These are phyloP conservation scores for Pimpla rufipes DNA, from an alignment of 2,888 invertebrate genomes.

Conservation along the genomic window DNA sequence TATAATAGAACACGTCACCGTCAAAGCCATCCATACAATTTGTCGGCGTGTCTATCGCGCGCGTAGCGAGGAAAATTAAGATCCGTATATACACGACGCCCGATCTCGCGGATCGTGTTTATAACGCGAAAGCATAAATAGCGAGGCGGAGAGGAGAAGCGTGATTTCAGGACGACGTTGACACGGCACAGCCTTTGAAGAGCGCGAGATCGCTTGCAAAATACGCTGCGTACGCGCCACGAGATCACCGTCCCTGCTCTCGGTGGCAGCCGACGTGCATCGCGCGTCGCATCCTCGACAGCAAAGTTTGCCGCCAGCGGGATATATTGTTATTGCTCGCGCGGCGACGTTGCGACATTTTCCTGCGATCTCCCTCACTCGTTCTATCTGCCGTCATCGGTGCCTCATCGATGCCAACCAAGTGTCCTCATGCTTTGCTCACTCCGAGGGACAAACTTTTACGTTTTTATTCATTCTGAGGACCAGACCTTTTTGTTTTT, in stretches of 20 bases:
- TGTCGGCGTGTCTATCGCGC: not conserved
- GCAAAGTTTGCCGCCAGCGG: conserved; percentile 31
- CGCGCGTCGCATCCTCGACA: conserved; percentile 8
- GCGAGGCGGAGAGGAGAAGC: conserved; percentile 26
- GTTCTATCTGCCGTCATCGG: not conserved
- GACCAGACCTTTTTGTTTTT: not conserved
- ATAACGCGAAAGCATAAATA: conserved; percentile 7
- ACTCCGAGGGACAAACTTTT: too few relatives aligned
- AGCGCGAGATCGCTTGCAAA: not conserved
- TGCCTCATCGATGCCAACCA: not conserved
- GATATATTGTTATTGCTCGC: conserved; percentile 37
- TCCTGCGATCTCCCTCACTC: not conserved
- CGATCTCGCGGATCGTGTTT: conserved; percentile 10
- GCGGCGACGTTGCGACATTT: conserved; percentile 1
- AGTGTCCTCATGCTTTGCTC: not conserved
- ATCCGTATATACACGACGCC: not conserved
- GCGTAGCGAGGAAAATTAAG: not conserved
- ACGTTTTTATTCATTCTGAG: too few relatives aligned
- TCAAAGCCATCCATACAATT: not conserved
- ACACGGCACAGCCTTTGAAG: conserved; percentile 23
- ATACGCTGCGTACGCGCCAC: not conserved
- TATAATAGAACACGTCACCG: not conserved
- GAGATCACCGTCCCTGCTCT: conserved; percentile 1
- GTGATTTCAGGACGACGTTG: conserved; percentile 28
- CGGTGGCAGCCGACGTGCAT: not conserved